Percentiles rank a stretch among this genome's conserved stretches.
phyloP scores from a whole-genome alignment of 1,140 invertebrate species.

The Vollenhovia emeryi region DNA sequence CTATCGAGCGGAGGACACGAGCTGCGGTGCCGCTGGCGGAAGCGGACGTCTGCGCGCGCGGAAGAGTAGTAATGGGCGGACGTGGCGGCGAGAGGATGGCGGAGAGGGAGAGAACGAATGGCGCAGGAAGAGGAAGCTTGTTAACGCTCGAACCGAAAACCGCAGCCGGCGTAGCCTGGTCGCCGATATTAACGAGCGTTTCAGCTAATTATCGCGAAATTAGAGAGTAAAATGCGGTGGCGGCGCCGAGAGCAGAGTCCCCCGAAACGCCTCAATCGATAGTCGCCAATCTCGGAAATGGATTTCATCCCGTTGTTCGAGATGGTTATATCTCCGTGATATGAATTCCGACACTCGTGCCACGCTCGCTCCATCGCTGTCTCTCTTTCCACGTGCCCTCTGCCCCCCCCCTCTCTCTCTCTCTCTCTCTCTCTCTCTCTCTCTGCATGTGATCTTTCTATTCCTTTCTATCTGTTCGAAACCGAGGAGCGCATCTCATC shows the following conservation, averaged over 20 bases:
- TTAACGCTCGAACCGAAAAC: conserved; percentile 43
- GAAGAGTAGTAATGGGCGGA: conserved; percentile 32
- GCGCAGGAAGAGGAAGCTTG: conserved; percentile 45
- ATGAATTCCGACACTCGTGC: conserved; percentile 38
- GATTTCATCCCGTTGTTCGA: conserved; percentile 58
- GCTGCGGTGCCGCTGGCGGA: conserved; percentile 13
- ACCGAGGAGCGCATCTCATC: conserved; percentile 4
- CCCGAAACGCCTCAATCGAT: conserved; percentile 42
- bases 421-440: neutral
- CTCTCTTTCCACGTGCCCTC: neutral
- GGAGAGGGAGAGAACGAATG: neutral
- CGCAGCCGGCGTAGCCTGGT: conserved; percentile 19
- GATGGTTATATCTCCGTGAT: conserved; percentile 30
- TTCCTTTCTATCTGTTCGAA: conserved; percentile 18
- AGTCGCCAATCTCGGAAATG: conserved; percentile 60
- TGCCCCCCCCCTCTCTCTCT: neutral
- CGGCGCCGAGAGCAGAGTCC: neutral
- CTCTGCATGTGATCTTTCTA: neutral
- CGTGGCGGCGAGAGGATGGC: neutral
- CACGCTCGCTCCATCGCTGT: conserved; percentile 1
- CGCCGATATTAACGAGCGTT: conserved; percentile 53
- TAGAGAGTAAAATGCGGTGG: conserved; percentile 39
- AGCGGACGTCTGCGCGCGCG: conserved; percentile 27
- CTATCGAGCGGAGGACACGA: neutral
- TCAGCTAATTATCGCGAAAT: conserved; percentile 58